A percentile compares a stretch with the other conserved stretches of the same genome.
Evolutionary conservation across 2,113 vertebrate genomes (phyloP).

Genomic region (Agapornis roseicollis): DNA sequence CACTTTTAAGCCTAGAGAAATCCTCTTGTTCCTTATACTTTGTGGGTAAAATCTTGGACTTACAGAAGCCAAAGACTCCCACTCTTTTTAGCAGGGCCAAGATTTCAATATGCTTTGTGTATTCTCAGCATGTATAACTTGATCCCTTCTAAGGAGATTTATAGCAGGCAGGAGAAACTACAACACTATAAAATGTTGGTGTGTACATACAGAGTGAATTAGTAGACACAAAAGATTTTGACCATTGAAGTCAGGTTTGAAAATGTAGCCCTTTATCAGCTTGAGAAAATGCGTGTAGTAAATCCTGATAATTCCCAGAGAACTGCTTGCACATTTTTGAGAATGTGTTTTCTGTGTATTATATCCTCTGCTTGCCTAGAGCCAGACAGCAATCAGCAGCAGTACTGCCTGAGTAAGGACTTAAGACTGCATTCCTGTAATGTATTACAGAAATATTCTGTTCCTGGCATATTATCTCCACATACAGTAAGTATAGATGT

Average conservation of each 20-base stretch:
- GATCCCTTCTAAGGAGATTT: constrained; percentile 23
- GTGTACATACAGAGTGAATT: constrained; percentile 6
- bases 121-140: neutral
- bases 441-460: neutral
- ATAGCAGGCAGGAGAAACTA: constrained; percentile 20
- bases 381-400: neutral
- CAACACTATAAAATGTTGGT: neutral
- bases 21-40: neutral
- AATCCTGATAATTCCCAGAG: constrained; percentile 4
- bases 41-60: neutral
- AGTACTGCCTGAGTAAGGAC: neutral
- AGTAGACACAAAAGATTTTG: constrained; percentile 7
- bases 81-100: neutral
- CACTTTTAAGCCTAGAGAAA: neutral
- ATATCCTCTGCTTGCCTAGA: neutral
- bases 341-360: neutral
- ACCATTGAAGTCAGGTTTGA: neutral
- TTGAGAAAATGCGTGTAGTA: neutral
- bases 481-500: neutral
- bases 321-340: neutral
- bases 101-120: constrained; percentile 28
- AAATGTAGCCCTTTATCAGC: constrained; percentile 12
- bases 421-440: neutral
- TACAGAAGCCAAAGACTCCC: neutral
- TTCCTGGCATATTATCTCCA: neutral